Base-by-base conservation (phyloP, 2,113 vertebrate genomes). In the Gnathonemus longibarbis region DNA sequence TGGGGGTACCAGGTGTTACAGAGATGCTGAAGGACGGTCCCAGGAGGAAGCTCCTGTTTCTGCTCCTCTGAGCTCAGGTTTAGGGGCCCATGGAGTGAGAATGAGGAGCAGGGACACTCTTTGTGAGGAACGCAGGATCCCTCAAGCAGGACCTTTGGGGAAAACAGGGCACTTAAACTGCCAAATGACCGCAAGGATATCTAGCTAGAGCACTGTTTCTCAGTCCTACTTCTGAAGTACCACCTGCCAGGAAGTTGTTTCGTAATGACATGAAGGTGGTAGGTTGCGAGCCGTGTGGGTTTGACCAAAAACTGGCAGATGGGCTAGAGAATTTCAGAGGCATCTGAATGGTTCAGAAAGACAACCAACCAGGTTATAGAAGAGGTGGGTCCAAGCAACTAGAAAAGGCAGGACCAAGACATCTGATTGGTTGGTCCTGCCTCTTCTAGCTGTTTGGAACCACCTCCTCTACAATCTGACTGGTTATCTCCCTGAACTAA, bases 1-100 rank as follows among this genome's bases (percentile, higher is more conserved):
- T 31, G n/a, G 27, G 85, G 31, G 77, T 93, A 98, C 97, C 97
- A 98, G 84, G 56, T 94, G 92, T 96, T 97, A 92, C 97, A 98
- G 90, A 94, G 94, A 53, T 94, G 90, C 86, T 92, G 92, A 1
- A 97, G 5, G 31, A 93, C 48, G 0, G 94, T 94, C 88, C 97
- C 97, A 0, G 97, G 91, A 0, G 93, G 90, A 42, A 96, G 83
- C 2, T 91, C 50, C 5, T 91, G 92, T 3, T 90, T 85, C 17
- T 70, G 91, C 87, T 94, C 93, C 6, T 93, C 94, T 10, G 88
- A 52, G 19, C 94, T 95, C 35, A 94, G 19, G 27, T 95, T 96
- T 90, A 88, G 93, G n/a, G 91, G 92, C 91, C 90, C 93, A 11
- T 88, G 92, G 9, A 94, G 89, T 24, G 93, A 93, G 0, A 93